phyloP scores from a whole-genome alignment of 53 echinoderm and acorn worm species.

The Holothuria scabra region DNA sequence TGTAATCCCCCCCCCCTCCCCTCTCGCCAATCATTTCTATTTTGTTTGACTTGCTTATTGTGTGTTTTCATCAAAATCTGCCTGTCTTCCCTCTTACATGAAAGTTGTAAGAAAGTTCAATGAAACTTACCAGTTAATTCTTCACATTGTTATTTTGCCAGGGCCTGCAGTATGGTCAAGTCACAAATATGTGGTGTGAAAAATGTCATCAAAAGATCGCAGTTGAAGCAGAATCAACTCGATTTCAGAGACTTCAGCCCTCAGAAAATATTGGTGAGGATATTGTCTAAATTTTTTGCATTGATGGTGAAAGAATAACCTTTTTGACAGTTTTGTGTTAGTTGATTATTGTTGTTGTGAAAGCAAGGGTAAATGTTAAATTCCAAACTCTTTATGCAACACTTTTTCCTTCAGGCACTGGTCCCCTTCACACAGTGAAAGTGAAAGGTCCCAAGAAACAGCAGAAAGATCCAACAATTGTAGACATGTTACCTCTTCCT shows the following conservation, averaged over 20 bases:
- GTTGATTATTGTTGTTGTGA: too few relatives aligned
- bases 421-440: constrained; percentile 25
- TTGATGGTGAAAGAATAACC: neutral
- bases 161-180: constrained; percentile 87
- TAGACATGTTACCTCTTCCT: constrained; percentile 82
- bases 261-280: constrained; percentile 70
- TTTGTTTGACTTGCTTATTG: too few relatives aligned
- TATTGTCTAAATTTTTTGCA: neutral
- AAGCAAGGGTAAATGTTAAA: neutral
- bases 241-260: constrained; percentile 69
- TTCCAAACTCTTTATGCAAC: neutral
- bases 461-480: constrained; percentile 79
- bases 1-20: too few relatives aligned
- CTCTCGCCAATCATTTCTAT: too few relatives aligned
- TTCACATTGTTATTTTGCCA: constrained; percentile 28
- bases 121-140: too few relatives aligned
- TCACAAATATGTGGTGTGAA: constrained; percentile 70
- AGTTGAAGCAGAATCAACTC: constrained; percentile 59
- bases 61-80: too few relatives aligned
- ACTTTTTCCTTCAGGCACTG: constrained; percentile 38
- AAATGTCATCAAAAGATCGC: constrained; percentile 86
- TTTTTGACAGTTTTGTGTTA: neutral
- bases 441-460: constrained; percentile 61
- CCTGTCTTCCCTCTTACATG: too few relatives aligned
- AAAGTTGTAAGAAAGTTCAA: too few relatives aligned